These are phyloP conservation scores for Nothura maculosa DNA, from an alignment of 2,797 vertebrate genomes.

Conservation along the genomic window DNA sequence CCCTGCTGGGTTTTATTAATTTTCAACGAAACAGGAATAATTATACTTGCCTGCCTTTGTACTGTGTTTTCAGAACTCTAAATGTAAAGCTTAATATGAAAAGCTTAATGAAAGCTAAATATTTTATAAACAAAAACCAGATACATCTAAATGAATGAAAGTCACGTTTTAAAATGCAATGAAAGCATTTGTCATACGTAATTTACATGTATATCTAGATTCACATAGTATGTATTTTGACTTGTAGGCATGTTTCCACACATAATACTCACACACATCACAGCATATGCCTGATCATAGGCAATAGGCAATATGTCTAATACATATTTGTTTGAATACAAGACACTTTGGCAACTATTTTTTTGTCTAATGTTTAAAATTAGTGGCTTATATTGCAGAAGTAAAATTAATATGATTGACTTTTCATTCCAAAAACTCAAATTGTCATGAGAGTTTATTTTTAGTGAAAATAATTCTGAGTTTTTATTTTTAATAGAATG, in stretches of 20 bases:
- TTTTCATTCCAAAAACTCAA: neutral
- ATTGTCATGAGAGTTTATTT: neutral
- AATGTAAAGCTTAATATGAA: neutral
- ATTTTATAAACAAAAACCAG: neutral
- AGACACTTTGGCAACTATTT: neutral
- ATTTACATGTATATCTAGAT: neutral
- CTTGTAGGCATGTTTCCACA: neutral
- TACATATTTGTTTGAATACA: neutral
- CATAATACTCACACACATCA: neutral
- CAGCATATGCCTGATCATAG: neutral
- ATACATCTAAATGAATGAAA: neutral
- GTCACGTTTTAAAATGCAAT: neutral
- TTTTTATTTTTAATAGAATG: neutral
- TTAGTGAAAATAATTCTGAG: neutral
- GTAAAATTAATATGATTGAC: neutral
- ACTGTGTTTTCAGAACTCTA: neutral
- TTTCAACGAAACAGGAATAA: neutral
- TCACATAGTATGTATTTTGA: neutral
- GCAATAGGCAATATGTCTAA: neutral
- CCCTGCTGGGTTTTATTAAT: conserved; percentile 24
- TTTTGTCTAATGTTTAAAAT: neutral
- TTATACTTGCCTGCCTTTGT: neutral
- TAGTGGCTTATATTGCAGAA: neutral
- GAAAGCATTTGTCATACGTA: neutral
- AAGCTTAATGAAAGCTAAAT: neutral